Evolutionary conservation across 2,888 invertebrate species (phyloP).

Genomic region (Melanchra persicariae): DNA sequence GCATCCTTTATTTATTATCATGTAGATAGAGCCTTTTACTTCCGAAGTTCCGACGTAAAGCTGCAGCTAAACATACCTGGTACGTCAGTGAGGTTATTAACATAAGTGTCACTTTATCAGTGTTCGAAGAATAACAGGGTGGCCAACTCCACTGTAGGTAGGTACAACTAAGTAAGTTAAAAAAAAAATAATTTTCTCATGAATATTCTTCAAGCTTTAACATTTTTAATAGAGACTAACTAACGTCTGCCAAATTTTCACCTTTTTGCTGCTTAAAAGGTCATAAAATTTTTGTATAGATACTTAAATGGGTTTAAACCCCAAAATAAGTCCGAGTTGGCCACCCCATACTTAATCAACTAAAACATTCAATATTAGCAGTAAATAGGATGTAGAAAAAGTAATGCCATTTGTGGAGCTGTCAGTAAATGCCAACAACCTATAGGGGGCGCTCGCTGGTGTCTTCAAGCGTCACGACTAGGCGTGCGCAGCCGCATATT

Average conservation of each 20-base stretch:
- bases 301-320: too few species aligned
- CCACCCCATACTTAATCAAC: constrained; percentile 31
- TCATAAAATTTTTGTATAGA: too few species aligned
- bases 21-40: constrained; percentile 21
- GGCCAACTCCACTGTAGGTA: neutral
- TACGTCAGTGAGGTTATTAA: constrained; percentile 25
- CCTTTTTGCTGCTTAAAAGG: neutral
- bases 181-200: too few species aligned
- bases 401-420: constrained; percentile 61
- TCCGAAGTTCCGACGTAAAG: constrained; percentile 3
- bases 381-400: constrained; percentile 60
- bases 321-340: neutral
- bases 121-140: constrained; percentile 25
- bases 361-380: constrained; percentile 34
- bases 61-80: constrained; percentile 31
- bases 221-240: too few species aligned
- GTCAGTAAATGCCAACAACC: constrained; percentile 75
- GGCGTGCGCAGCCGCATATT: constrained; percentile 69
- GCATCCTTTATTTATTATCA: constrained; percentile 20
- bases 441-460: constrained; percentile 50
- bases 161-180: too few species aligned
- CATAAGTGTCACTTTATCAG: constrained; percentile 35
- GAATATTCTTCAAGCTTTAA: too few species aligned
- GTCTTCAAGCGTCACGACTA: constrained; percentile 68
- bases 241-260: neutral